These are phyloP conservation scores for Neotoxoptera formosana DNA, from an alignment of 1,140 invertebrate species.

Conservation along the genomic window DNA sequence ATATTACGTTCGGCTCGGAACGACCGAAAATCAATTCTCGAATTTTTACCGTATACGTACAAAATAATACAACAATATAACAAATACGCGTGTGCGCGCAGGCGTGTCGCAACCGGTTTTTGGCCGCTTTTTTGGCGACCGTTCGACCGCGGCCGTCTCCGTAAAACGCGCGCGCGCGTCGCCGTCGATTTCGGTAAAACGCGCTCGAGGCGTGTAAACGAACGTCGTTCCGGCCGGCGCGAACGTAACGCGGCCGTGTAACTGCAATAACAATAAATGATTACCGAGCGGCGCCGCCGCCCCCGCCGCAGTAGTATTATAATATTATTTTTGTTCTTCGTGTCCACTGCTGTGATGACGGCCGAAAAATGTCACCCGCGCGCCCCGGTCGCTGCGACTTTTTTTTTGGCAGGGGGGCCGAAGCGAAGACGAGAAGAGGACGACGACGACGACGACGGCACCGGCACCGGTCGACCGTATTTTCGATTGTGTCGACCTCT, in stretches of 20 bases:
- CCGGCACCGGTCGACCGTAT: background rate
- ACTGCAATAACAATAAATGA: background rate
- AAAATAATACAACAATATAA: too few species aligned
- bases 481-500: background rate
- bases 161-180: background rate
- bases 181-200: background rate
- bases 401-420: background rate
- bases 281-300: background rate
- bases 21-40: background rate
- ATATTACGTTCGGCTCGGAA: background rate
- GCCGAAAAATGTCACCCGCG: background rate
- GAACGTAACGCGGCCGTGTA: background rate
- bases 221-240: background rate
- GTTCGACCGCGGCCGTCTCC: background rate
- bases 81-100: too few species aligned
- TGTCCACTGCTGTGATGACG: background rate
- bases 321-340: background rate
- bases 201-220: background rate
- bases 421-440: background rate
- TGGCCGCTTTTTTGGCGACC: background rate
- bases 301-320: background rate
- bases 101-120: conserved; percentile 13
- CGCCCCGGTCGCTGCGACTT: background rate
- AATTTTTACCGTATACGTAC: background rate
- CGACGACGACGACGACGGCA: too few species aligned